Base-by-base conservation (phyloP, 2,113 vertebrate genomes). In the Microtus oregoni region DNA sequence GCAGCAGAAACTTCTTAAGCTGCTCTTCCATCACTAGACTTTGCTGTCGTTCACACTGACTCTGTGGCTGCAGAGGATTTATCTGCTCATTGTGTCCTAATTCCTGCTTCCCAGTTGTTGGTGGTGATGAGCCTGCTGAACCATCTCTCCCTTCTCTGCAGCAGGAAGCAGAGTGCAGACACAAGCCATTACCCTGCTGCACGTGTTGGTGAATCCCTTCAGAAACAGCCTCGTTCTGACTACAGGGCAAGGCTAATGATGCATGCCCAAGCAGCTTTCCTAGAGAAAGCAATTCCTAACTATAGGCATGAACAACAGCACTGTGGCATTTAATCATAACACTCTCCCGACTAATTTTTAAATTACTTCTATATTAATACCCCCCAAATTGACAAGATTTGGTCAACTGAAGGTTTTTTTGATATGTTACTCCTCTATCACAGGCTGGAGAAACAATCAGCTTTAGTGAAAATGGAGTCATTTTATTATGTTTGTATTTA, bases 251-350 rank as follows among this genome's bases (percentile, higher is more conserved):
- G 65, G 55, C 52, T 91, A 94, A 96, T 83, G 94, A 94, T 88
- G 63, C 79, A 92, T 87, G 55, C 89, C 83, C 47, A 88, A 86
- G 79, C 94, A 65, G 81, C 82, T 90, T 96, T 88, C 86, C 87
- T 79, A 83, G 55, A 75, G 65, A 92, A 97, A 96, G 65, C 86
- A 93, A 72, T 96, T 92, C 63, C 67, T 90, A 91, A 10, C 41
- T 95, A 44, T 44, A 41, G 38, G 17, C 32, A 82, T 93, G 67
- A 97, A 92, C 13, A 92, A 95, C 14, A 90, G 32, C 32, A 92
- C 73, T n/a, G 30, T 10, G 38, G 91, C 12, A 44, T 90, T 97
- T 95, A 47, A 92, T 95, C 78, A 65, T 91, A 22, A 89, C 19
- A 68, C 2, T 94, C 14, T 96, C 13, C 58, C 92, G 65, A 89